Base-by-base conservation (phyloP, 1,140 invertebrate genomes). In the Dendrolimus kikuchii region DNA sequence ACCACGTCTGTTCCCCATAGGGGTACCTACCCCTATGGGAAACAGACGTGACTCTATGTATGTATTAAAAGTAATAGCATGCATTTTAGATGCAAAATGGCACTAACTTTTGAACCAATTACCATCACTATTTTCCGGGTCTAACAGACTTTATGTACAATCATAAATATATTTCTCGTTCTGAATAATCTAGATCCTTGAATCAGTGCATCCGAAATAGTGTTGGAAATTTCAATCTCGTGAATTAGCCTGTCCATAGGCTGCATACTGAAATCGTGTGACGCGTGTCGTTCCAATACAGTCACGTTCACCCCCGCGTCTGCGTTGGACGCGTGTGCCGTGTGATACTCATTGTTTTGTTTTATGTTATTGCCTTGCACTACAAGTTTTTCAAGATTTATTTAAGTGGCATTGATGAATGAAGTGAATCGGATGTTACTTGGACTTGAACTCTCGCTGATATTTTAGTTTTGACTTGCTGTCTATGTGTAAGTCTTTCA, bases 241-340 rank as follows among this genome's bases (percentile, higher is more conserved):
- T 5, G 37, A 46, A 40, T 51, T 54, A 49, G 43, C 45, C 42
- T 59, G 40, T 58, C 40, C 40, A 52, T 5, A 39, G 10, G 54
- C 56, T 60, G 49, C 59, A 55, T 49, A 52, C 55, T 55, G 52
- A 46, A 50, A 55, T 46, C 49, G 57, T 60, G 57, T 50, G 49
- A 51, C 54, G 48, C 59, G 57, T 56, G 56, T 49, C 44, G 52
- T 54, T 51, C 52, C 49, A 52, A 53, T 62, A 62, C 71, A 76
- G 73, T 78, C 57, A 68, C 68, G 66, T 65, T 62, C 56, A 60
- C 59, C 63, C 66, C 59, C 61, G 60, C 67, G 61, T 61, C 48
- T 51, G 50, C 40, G 57, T 49, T 59, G 67, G 65, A 68, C 75
- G 75, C 64, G 63, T 66, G 60, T 63, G 52, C 49, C 56, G 52